phyloP scores from a whole-genome alignment of 2,113 vertebrate genomes.

The Ifrita kowaldi region DNA sequence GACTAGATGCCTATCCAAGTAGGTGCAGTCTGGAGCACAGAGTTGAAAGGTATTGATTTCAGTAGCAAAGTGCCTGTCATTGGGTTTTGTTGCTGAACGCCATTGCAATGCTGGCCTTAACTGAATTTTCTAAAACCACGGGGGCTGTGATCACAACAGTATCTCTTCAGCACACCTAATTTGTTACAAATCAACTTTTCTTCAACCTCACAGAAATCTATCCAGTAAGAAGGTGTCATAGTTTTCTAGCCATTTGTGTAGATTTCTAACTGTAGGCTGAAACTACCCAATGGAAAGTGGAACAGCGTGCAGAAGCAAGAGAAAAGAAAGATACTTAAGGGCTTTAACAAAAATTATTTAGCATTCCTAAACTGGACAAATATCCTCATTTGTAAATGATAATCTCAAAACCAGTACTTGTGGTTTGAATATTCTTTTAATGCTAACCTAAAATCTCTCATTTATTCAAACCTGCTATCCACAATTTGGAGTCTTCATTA shows the following conservation, averaged over 20 bases:
- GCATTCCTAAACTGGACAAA: neutral
- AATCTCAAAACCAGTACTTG: neutral
- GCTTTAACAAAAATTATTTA: neutral
- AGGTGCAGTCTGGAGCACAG: neutral
- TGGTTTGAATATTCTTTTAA: neutral
- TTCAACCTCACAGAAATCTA: neutral
- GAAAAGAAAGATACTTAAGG: neutral
- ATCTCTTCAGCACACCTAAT: neutral
- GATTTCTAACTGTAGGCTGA: neutral
- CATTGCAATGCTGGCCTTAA: neutral
- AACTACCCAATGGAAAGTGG: neutral
- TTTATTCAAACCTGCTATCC: neutral
- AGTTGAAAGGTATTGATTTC: neutral
- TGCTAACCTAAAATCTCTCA: neutral
- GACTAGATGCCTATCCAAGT: neutral
- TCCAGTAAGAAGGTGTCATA: neutral
- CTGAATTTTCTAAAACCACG: neutral
- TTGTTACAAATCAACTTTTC: neutral
- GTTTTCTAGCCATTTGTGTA: neutral
- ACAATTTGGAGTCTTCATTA: neutral
- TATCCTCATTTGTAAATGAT: neutral
- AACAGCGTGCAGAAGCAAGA: neutral
- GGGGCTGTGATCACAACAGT: neutral
- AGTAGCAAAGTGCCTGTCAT: neutral
- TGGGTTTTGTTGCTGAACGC: neutral